These are phyloP conservation scores for Morelia viridis DNA, from an alignment of 2,797 vertebrate genomes.

Conservation along the genomic window DNA sequence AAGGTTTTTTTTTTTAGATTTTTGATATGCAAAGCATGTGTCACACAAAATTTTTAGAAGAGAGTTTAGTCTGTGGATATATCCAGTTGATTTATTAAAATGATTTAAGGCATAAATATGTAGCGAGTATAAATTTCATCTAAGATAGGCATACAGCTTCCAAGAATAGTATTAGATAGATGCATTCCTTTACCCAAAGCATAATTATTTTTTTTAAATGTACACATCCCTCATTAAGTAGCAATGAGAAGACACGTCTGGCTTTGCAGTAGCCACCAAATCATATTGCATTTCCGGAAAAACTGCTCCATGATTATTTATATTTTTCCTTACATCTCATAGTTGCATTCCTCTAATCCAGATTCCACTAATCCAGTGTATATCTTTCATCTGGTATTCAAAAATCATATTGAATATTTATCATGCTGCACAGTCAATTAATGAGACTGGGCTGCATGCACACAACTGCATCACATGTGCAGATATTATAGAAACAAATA, in stretches of 20 bases:
- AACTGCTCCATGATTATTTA: neutral
- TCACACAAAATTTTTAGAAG: slow-evolving; percentile 16
- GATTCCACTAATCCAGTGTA: neutral
- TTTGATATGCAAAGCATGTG: slow-evolving; percentile 15
- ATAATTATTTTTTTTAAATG: neutral
- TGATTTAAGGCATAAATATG: neutral
- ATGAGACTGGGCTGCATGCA: neutral
- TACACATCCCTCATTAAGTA: neutral
- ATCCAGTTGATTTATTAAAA: slow-evolving; percentile 29
- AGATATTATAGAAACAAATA: neutral
- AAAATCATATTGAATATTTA: neutral
- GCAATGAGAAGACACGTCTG: neutral
- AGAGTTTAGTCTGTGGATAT: neutral
- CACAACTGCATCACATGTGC: neutral
- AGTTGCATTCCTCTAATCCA: neutral
- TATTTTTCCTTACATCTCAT: neutral
- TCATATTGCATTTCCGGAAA: neutral
- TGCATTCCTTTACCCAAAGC: neutral
- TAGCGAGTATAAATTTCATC: neutral
- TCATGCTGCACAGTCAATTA: neutral
- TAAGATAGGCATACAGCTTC: slow-evolving; percentile 14
- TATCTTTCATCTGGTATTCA: neutral
- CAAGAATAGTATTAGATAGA: neutral
- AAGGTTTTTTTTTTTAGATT: slow-evolving; percentile 1
- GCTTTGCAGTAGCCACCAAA: neutral